Percentiles rank a stretch among this genome's conserved stretches.
These are phyloP conservation scores for Nyctereutes procyonoides DNA, from an alignment of 2,113 vertebrate genomes.

Conservation along the genomic window DNA sequence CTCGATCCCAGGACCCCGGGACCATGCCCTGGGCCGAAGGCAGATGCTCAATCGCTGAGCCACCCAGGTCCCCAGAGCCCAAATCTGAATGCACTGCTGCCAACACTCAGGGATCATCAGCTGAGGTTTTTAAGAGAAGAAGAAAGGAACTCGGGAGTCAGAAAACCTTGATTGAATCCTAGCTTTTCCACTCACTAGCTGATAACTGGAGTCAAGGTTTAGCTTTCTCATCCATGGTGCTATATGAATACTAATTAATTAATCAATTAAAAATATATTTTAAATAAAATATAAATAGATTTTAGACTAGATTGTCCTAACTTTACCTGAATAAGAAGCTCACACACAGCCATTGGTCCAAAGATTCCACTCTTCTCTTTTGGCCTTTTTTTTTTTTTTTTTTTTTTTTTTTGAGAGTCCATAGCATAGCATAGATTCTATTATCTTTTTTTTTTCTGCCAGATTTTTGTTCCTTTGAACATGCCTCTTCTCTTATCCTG, in stretches of 20 bases:
- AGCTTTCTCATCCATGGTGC: not conserved
- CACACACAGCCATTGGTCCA: not conserved
- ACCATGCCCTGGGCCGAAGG: too few species aligned
- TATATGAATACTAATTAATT: not conserved
- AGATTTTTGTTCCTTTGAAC: not conserved
- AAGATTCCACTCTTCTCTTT: not conserved
- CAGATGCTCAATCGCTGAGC: too few species aligned
- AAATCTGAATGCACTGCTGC: fast-evolving
- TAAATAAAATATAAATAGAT: not conserved
- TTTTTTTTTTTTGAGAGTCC: not conserved
- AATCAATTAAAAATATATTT: too few species aligned
- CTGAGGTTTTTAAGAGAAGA: not conserved
- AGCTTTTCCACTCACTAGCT: not conserved
- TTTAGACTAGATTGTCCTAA: not conserved
- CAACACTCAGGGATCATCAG: not conserved
- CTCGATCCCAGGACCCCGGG: too few species aligned
- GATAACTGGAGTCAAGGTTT: not conserved
- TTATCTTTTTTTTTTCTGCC: not conserved
- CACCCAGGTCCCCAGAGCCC: not conserved
- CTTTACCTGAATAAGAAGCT: not conserved
- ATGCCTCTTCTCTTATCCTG: not conserved
- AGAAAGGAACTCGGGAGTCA: not conserved
- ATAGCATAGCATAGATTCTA: not conserved
- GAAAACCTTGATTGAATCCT: not conserved
- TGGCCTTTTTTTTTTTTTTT: not conserved